Conservation (phyloP, 2,888 invertebrate species). For the Schizaphis graminum region DNA sequence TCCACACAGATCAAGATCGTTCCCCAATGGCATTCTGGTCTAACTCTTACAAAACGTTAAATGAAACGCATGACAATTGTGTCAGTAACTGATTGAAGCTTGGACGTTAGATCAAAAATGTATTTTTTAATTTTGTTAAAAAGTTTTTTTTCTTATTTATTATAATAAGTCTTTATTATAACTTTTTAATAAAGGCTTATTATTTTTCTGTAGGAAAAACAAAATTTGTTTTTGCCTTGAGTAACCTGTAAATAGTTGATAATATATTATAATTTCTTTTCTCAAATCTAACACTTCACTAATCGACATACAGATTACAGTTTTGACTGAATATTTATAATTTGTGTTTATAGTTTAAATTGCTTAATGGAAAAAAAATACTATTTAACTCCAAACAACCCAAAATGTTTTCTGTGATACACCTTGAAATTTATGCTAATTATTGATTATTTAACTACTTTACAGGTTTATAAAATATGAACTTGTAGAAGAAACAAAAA, state of each 20-base stretch:
- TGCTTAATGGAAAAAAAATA: slow-evolving; percentile 48
- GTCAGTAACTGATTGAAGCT: slow-evolving; percentile 70
- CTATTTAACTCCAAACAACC: slow-evolving; percentile 40
- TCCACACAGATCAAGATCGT: slow-evolving; percentile 59
- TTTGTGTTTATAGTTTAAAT: slow-evolving; percentile 46
- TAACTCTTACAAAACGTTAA: slow-evolving; percentile 53
- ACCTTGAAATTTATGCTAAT: slow-evolving; percentile 18
- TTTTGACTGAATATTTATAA: slow-evolving; percentile 61
- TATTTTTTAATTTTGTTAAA: slow-evolving; percentile 64
- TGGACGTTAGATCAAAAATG: slow-evolving; percentile 60
- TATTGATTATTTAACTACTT: slow-evolving; percentile 42
- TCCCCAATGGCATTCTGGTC: slow-evolving; percentile 62
- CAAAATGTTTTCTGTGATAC: slow-evolving; percentile 55
- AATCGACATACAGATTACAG: slow-evolving; percentile 45
- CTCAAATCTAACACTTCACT: slow-evolving; percentile 51
- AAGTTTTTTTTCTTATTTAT: slow-evolving; percentile 58
- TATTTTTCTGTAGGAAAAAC: slow-evolving; percentile 61
- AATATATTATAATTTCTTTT: slow-evolving; percentile 44
- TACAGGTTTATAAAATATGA: slow-evolving; percentile 46
- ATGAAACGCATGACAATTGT: slow-evolving; percentile 70
- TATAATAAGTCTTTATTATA: slow-evolving; percentile 58
- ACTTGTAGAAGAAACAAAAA: slow-evolving; percentile 38
- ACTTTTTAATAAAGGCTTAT: slow-evolving; percentile 60
- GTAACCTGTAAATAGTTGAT: slow-evolving; percentile 52
- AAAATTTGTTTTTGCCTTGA: slow-evolving; percentile 51